Percentiles rank a stretch among this genome's conserved stretches.
These are phyloP conservation scores for Drosophila pachea DNA, from an alignment of 1,140 invertebrate species.

Conservation along the genomic window DNA sequence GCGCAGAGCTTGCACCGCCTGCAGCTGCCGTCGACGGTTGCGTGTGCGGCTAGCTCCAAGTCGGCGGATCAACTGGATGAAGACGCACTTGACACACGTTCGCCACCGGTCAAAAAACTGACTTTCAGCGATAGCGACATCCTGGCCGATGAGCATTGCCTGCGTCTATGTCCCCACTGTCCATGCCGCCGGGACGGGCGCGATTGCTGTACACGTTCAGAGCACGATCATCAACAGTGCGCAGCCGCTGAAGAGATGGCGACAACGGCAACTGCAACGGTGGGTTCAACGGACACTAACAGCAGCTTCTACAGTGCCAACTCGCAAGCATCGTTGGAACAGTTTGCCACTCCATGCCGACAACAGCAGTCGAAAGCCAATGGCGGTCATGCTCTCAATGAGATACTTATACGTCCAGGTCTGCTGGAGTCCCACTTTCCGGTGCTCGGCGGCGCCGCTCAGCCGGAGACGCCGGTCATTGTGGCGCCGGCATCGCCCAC, in stretches of 20 bases:
- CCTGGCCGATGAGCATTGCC: slow-evolving; percentile 61
- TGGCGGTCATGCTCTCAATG: slow-evolving; percentile 39
- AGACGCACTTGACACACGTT: background rate
- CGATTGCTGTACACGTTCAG: slow-evolving; percentile 49
- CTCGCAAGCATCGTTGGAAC: slow-evolving; percentile 66
- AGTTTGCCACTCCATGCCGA: slow-evolving; percentile 47
- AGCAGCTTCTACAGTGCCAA: slow-evolving; percentile 76
- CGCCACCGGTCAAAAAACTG: slow-evolving; percentile 53
- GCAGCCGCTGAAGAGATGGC: background rate
- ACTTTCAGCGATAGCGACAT: slow-evolving; percentile 78
- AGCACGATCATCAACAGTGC: slow-evolving; percentile 50
- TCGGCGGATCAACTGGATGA: slow-evolving; percentile 74
- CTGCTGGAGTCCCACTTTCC: slow-evolving; percentile 78
- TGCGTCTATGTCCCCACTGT: slow-evolving; percentile 59
- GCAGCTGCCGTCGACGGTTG: slow-evolving; percentile 38
- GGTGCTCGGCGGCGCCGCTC: slow-evolving; percentile 27
- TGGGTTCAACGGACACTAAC: slow-evolving; percentile 68
- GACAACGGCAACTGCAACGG: background rate
- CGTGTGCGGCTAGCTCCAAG: slow-evolving; percentile 60
- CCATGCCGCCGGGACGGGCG: slow-evolving; percentile 54
- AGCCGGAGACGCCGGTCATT: slow-evolving; percentile 47
- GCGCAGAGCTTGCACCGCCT: slow-evolving; percentile 65
- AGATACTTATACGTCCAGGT: slow-evolving; percentile 64
- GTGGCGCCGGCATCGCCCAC: slow-evolving; percentile 63
- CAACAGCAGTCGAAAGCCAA: slow-evolving; percentile 35